These are phyloP conservation scores for Amblyopsis hoosieri DNA, from an alignment of 2,797 vertebrate genomes.

Conservation along the genomic window DNA sequence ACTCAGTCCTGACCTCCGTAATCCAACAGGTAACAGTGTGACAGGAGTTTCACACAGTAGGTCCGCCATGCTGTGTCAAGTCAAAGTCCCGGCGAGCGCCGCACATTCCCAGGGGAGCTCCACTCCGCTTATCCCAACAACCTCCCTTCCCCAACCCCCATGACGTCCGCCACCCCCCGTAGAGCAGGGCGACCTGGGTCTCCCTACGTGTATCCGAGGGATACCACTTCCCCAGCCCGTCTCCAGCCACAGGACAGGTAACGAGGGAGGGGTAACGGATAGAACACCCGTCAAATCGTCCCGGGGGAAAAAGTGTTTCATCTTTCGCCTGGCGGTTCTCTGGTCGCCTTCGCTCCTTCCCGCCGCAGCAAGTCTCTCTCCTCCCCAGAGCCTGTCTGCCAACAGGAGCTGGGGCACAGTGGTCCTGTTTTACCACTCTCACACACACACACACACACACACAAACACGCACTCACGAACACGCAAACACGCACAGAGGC, in stretches of 20 bases:
- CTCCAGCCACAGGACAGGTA: constrained; percentile 65
- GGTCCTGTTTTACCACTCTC: constrained; percentile 83
- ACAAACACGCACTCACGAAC: constrained; percentile 10
- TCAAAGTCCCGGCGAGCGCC: too few species aligned
- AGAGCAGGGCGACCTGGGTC: neutral
- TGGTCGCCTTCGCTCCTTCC: constrained; percentile 37
- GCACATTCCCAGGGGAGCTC: too few species aligned
- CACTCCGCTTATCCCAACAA: too few species aligned
- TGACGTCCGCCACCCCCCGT: constrained; percentile 18
- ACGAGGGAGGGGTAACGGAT: constrained; percentile 25
- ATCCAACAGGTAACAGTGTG: constrained; percentile 8
- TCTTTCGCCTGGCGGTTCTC: constrained; percentile 2
- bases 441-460: constrained; percentile 77
- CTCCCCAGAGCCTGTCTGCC: constrained; percentile 65
- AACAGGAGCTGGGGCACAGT: constrained; percentile 64
- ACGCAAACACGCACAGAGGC: constrained; percentile 50
- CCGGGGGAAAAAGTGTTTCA: constrained; percentile 1
- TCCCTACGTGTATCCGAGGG: too few species aligned
- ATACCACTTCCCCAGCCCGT: constrained; percentile 29
- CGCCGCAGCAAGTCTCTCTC: constrained; percentile 58
- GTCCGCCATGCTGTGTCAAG: too few species aligned
- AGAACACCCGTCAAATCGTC: constrained; percentile 26
- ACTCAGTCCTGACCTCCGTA: constrained; percentile 37
- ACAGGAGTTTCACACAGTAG: constrained; percentile 51
- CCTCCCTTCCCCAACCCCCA: constrained; percentile 28